Base-by-base conservation (phyloP, 2,888 invertebrate genomes). In the Drosophila recens region DNA sequence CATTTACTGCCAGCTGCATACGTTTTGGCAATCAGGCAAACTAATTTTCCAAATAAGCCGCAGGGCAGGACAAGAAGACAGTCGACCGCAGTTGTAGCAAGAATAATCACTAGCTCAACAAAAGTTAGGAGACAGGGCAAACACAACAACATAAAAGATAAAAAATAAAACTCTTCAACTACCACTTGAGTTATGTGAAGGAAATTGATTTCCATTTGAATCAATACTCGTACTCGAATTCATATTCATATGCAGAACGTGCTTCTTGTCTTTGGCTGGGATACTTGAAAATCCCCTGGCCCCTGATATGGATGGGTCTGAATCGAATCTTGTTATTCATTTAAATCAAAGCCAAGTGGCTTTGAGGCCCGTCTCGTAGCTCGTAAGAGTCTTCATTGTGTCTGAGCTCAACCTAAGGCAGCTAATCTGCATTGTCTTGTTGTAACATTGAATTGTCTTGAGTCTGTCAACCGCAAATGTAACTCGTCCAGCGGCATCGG, bases 371-470 rank as follows among this genome's bases (percentile, higher is more conserved):
- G 20, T 38, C 10, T 42, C 30, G 11, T 10, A 33, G 17, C 2
- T n/a, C 6, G 15, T 23, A n/a, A 23, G 51, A 51, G 46, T 53
- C 17, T 17, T n/a, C 40, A 11, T 36, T 40, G 66, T 58, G 63
- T 40, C 52, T 73, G 61, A 40, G 34, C 42, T 13, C 46, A 59
- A 67, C 67, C 72, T 46, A 40, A 49, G 69, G 66, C 64, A 65
- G 77, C 89, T 80, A 84, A 84, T 88, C 83, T 86, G 65, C 65
- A 77, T 86, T 86, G 77, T 74, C 83, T 75, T 58, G 70, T 67
- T 64, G 72, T 63, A 65, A 69, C 75, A 69, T 70, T 66, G 59
- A 52, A 73, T 72, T 83, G 73, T 81, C 78, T 70, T 73, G 70
- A 34, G 67, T 36, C 67, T 70, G 48, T 43, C 54, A 72, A 62